Conservation (phyloP, 2,113 vertebrate genomes). For the Pardalotus punctatus region DNA sequence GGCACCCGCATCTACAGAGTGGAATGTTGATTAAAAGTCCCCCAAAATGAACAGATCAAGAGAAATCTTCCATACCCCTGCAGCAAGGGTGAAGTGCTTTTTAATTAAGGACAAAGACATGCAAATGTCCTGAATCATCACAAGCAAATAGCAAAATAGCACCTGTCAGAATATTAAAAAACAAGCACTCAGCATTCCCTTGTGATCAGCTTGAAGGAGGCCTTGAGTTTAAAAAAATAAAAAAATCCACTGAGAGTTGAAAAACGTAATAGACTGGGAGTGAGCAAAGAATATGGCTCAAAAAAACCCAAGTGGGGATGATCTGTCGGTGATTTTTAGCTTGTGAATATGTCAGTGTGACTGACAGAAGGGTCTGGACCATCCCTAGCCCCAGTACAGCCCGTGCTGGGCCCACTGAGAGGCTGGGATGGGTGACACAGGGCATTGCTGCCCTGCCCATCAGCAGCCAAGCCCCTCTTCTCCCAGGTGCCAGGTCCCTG, state of each 20-base stretch:
- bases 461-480: background rate
- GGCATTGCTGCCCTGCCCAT: background rate
- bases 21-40: conserved; percentile 45
- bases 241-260: background rate
- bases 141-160: conserved; percentile 64
- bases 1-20: background rate
- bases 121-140: conserved; percentile 64
- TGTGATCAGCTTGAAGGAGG: conserved; percentile 37
- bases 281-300: background rate
- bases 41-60: conserved; percentile 24
- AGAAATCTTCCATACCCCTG: conserved; percentile 35
- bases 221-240: background rate
- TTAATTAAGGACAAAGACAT: conserved; percentile 67
- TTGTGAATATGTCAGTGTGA: accelerated
- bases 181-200: conserved; percentile 47
- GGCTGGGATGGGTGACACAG: accelerated
- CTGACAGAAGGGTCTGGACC: background rate
- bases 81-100: conserved; percentile 56
- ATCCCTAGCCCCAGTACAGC: background rate
- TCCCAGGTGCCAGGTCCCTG: background rate
- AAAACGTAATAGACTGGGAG: background rate
- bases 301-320: background rate
- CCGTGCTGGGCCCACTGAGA: accelerated
- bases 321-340: background rate
- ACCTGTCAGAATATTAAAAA: conserved; percentile 61